Percentiles rank a stretch among this genome's conserved stretches.
Evolutionary conservation across 2,888 invertebrate genomes (phyloP).

Genomic region (Pecten maximus): DNA sequence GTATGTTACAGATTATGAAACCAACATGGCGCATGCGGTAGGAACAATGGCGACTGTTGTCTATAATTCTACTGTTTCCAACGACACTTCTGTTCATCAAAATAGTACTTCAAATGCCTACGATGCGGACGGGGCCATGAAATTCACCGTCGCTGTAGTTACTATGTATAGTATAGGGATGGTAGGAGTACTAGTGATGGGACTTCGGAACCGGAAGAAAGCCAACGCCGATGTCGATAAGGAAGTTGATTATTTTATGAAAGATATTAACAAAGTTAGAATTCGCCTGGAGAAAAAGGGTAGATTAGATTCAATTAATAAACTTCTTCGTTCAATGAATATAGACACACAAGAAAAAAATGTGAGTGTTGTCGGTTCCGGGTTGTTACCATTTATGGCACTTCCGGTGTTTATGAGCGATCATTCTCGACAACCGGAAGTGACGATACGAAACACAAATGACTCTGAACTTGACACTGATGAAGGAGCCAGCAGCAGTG

Average conservation of each 20-base stretch:
- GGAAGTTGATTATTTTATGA: slow-evolving; percentile 65
- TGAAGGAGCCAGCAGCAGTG: neutral
- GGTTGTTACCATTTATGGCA: neutral
- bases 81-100: neutral
- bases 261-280: slow-evolving; percentile 61
- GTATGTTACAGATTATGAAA: neutral
- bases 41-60: neutral
- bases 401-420: slow-evolving; percentile 1
- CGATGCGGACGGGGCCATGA: slow-evolving; percentile 69
- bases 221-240: slow-evolving; percentile 59
- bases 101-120: slow-evolving; percentile 39
- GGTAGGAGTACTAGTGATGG: slow-evolving; percentile 69
- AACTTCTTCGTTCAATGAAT: neutral
- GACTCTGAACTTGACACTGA: neutral
- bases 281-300: slow-evolving; percentile 59
- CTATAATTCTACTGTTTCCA: neutral
- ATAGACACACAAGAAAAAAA: neutral
- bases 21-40: neutral
- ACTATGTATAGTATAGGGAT: slow-evolving; percentile 71
- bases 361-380: neutral
- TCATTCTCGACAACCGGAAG: neutral
- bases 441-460: neutral
- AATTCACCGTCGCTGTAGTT: slow-evolving; percentile 70
- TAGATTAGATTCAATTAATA: slow-evolving; percentile 48
- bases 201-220: slow-evolving; percentile 65